Base-by-base conservation (phyloP, 2,113 vertebrate genomes). In the Ornithorhynchus anatinus region DNA sequence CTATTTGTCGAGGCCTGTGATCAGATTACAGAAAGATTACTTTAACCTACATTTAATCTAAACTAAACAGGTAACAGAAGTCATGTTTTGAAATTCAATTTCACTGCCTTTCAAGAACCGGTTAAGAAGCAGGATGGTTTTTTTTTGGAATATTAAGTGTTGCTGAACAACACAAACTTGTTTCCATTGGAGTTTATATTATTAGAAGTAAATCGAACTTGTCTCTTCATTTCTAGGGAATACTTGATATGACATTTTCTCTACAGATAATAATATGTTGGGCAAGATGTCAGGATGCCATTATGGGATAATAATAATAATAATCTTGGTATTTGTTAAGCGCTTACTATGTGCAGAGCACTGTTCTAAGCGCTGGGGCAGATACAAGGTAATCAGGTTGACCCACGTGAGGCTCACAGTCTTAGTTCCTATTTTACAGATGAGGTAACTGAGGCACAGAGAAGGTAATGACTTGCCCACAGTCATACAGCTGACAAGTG, bases 101-200 rank as follows among this genome's bases (percentile, higher is more conserved):
- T 42, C 25, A 17, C 16, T 36, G 8, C 71, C 83, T 88, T 82
- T 61, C 72, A 66, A 79, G 39, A 82, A 36, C 44, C 39, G 20
- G 43, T 35, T 39, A n/a, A 53, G 82, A 72, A 32, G 43, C 19
- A 81, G 20, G 2, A 50, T 74, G 32, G 69, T 77, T 86, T 85
- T 85, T 59, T 84, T 86, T 89, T 60, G 27, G 15, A 67, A 52
- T 76, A 81, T 63, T 63, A 79, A 62, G 42, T 72, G 53, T 40
- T 62, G 33, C 77, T 36, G 38, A 83, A 59, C 14, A 84, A 74
- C n/a, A 7, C 2, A 38, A 71, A 62, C 31, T 14, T 63, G 67
- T 86, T 89, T 90, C 60, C 63, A 75, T 64, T 79, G 38, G n/a
- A 59, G n/a, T 83, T 90, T 83, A 69, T 47, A 75, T 31, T 81